These are phyloP conservation scores for Siphamia tubifer DNA, from an alignment of 2,113 vertebrate species.

Conservation along the genomic window DNA sequence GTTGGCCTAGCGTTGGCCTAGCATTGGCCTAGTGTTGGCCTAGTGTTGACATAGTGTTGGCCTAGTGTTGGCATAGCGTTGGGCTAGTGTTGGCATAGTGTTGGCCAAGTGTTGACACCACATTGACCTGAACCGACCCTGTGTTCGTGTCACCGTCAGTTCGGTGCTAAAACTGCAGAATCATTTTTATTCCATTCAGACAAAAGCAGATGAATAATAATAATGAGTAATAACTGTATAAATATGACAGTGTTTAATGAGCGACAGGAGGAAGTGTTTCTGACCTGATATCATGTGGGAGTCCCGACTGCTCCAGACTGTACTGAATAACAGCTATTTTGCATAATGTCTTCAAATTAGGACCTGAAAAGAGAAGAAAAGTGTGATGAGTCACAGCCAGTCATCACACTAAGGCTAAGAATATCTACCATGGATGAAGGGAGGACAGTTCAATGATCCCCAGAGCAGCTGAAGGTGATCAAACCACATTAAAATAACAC, in stretches of 20 bases:
- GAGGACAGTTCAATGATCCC: not conserved
- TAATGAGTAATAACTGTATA: constrained; percentile 51
- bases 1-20: no score
- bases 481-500: no score
- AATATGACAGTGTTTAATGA: no score
- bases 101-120: no score
- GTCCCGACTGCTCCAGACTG: constrained; percentile 95
- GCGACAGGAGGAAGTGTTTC: constrained; percentile 22
- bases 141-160: no score
- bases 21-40: no score
- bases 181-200: not conserved
- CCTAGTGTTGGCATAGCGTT: no score
- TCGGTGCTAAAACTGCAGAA: constrained; percentile 1
- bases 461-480: no score
- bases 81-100: no score
- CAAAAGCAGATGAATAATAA: constrained; percentile 26
- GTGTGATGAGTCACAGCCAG: constrained; percentile 21
- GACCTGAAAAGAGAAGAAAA: constrained; percentile 80
- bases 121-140: no score
- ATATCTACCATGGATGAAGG: constrained; percentile 39
- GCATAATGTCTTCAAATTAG: constrained; percentile 97
- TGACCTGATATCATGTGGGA: constrained; percentile 98
- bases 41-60: no score
- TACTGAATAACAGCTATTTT: constrained; percentile 97
- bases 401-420: constrained; percentile 16